These are phyloP conservation scores for Bujurquina vittata DNA, from an alignment of 2,113 vertebrate species.

Conservation along the genomic window DNA sequence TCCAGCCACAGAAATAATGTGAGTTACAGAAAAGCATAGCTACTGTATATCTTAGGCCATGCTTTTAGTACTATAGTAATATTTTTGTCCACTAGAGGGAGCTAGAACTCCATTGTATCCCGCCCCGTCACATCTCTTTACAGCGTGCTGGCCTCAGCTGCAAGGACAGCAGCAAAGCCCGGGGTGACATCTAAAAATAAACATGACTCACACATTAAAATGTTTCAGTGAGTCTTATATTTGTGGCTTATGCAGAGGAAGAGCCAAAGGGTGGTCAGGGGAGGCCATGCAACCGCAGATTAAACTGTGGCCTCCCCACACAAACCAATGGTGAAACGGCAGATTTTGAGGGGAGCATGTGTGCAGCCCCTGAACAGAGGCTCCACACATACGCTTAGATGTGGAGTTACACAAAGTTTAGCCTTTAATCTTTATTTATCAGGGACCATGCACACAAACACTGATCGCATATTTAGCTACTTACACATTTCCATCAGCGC, in stretches of 20 bases:
- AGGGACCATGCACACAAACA: background rate
- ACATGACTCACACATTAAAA: slow-evolving; percentile 3
- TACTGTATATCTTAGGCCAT: too few relatives aligned
- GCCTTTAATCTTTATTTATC: slow-evolving; percentile 2
- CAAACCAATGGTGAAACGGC: background rate
- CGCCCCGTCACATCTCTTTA: background rate
- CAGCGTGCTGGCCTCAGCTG: background rate
- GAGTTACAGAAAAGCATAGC: background rate
- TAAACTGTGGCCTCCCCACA: slow-evolving; percentile 5
- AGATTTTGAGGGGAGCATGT: background rate
- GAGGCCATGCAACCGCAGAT: background rate
- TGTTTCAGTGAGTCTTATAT: background rate
- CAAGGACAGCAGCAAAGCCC: background rate
- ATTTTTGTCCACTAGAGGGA: slow-evolving; percentile 54
- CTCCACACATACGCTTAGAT: background rate
- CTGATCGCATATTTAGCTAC: background rate
- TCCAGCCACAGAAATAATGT: background rate
- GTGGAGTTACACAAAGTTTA: background rate
- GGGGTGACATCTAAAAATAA: background rate
- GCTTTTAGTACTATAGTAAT: background rate
- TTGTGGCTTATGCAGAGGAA: background rate
- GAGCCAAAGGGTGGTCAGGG: background rate
- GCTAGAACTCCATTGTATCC: slow-evolving; percentile 3
- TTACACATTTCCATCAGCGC: background rate
- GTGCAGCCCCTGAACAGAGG: background rate